Evolutionary conservation across 2,113 vertebrate species (phyloP).

Genomic region (Gyps fulvus): DNA sequence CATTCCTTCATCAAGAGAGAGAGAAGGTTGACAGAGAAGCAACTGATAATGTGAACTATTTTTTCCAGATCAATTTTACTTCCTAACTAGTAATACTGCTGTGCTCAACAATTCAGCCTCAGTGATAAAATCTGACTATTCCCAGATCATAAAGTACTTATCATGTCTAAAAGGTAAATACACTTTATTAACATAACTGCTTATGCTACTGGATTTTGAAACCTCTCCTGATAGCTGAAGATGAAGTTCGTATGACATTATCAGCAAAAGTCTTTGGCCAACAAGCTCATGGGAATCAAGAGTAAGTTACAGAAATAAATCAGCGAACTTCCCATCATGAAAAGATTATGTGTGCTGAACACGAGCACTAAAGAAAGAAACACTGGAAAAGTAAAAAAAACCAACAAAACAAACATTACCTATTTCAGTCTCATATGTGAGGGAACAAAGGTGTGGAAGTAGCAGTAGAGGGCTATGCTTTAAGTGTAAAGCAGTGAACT

Average conservation of each 20-base stretch:
- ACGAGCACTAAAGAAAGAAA: not conserved
- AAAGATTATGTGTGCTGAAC: not conserved
- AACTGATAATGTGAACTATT: not conserved
- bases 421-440: not conserved
- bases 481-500: not conserved
- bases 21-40: constrained; percentile 29
- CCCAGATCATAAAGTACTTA: not conserved
- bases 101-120: not conserved
- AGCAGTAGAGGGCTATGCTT: not conserved
- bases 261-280: not conserved
- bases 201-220: constrained; percentile 20
- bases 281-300: not conserved
- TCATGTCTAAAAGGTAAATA: constrained; percentile 11
- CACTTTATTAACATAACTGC: not conserved
- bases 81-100: not conserved
- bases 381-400: not conserved
- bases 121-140: not conserved
- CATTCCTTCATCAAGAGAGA: constrained; percentile 9
- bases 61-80: not conserved
- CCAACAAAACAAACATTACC: not conserved
- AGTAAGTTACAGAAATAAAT: not conserved
- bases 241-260: not conserved
- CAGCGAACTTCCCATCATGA: not conserved
- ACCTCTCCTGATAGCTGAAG: not conserved
- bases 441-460: not conserved